phyloP scores from a whole-genome alignment of 2,888 invertebrate species.

The Sinodicranocentrus sp. region DNA sequence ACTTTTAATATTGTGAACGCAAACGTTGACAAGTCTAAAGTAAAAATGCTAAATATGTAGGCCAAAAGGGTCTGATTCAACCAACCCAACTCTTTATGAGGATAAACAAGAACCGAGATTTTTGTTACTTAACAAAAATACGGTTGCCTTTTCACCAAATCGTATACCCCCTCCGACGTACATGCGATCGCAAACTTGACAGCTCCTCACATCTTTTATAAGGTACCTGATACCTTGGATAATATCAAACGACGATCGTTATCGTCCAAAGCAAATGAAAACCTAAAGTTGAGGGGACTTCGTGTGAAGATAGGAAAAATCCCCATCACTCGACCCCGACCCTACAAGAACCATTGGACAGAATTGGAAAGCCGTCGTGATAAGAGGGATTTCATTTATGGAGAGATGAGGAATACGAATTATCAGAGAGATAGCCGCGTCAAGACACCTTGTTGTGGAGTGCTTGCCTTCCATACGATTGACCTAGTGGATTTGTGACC shows the following conservation, averaged over 20 bases:
- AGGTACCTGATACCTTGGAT: background rate
- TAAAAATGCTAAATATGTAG: too few relatives aligned
- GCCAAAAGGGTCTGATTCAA: slow-evolving; percentile 7
- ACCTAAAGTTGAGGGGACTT: background rate
- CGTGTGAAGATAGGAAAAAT: slow-evolving; percentile 17
- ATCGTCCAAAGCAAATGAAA: background rate
- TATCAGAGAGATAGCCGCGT: slow-evolving; percentile 65
- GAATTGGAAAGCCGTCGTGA: slow-evolving; percentile 57
- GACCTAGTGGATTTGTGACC: slow-evolving; percentile 68
- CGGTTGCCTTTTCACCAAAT: slow-evolving; percentile 35
- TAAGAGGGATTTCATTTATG: slow-evolving; percentile 63
- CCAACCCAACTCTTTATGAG: background rate
- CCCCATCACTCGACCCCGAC: too few relatives aligned
- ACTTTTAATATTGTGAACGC: background rate
- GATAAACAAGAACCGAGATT: background rate
- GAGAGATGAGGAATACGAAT: slow-evolving; percentile 52
- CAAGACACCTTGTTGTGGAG: slow-evolving; percentile 62
- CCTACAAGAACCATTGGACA: slow-evolving; percentile 57
- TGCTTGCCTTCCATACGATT: slow-evolving; percentile 69
- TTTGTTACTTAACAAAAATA: too few relatives aligned
- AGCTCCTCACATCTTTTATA: background rate
- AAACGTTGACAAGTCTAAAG: background rate
- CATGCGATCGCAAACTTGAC: slow-evolving; percentile 8
- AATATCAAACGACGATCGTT: background rate
- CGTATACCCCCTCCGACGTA: too few relatives aligned